A percentile compares a stretch with the other conserved stretches of the same genome.
phyloP scores from a whole-genome alignment of 1,140 invertebrate species.

The Musca vetustissima region DNA sequence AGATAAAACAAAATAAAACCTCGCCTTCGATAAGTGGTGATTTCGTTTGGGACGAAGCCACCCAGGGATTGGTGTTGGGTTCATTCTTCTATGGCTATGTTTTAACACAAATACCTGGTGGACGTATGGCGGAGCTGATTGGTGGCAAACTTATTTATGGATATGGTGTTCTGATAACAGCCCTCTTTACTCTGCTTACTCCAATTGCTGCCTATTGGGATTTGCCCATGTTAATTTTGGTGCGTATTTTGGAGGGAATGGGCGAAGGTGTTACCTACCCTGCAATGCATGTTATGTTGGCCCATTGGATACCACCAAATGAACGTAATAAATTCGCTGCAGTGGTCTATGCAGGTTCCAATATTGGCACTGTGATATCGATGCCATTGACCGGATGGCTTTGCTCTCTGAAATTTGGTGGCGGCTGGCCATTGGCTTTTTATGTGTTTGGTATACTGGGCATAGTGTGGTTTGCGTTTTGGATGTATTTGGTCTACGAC shows the following conservation, averaged over 20 bases:
- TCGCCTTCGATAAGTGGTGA: conserved; percentile 65
- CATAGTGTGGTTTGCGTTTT: conserved; percentile 78
- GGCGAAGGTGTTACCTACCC: conserved; percentile 85
- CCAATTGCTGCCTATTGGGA: conserved; percentile 72
- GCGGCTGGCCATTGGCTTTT: conserved; percentile 79
- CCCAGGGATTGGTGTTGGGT: conserved; percentile 79
- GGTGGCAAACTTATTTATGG: conserved; percentile 82
- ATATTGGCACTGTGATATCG: conserved; percentile 73
- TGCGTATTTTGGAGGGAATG: conserved; percentile 82
- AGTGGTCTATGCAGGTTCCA: conserved; percentile 73
- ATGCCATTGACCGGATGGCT: conserved; percentile 74
- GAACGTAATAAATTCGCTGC: conserved; percentile 81
- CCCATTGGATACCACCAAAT: conserved; percentile 78
- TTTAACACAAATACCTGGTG: conserved; percentile 83
- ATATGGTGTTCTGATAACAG: conserved; percentile 73
- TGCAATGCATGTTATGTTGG: conserved; percentile 79
- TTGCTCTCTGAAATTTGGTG: conserved; percentile 66
- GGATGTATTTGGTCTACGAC: conserved; percentile 74
- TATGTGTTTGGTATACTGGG: conserved; percentile 76
- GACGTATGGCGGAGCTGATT: conserved; percentile 75
- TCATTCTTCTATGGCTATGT: conserved; percentile 88
- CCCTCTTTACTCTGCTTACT: conserved; percentile 75
- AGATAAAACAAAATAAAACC: conserved; percentile 58
- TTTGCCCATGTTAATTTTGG: conserved; percentile 71
- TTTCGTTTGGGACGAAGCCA: conserved; percentile 76